These are phyloP conservation scores for Girardia tigrina DNA, from an alignment of 2,888 invertebrate species.

Conservation along the genomic window DNA sequence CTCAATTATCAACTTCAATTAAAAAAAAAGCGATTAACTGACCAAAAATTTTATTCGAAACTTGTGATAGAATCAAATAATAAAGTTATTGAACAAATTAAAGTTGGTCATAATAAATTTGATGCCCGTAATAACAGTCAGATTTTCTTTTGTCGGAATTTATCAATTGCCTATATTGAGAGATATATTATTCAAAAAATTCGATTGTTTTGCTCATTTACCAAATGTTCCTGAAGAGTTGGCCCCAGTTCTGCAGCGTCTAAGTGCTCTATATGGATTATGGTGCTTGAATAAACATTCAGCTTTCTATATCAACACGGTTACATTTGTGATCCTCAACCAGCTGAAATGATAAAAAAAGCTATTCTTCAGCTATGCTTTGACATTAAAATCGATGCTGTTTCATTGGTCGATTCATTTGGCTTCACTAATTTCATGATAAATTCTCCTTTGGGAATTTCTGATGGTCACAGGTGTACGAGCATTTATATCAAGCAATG, in stretches of 20 bases:
- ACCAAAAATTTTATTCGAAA: no score
- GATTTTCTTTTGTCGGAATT: no score
- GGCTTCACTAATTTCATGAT: slow-evolving; percentile 77
- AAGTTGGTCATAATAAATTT: no score
- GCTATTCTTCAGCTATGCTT: slow-evolving; percentile 61
- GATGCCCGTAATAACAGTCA: no score
- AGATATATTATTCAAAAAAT: slow-evolving; percentile 12
- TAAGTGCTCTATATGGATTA: slow-evolving; percentile 6
- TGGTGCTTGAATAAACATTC: not conserved
- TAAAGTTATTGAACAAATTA: no score
- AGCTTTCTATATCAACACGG: slow-evolving; percentile 38
- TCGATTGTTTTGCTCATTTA: not conserved
- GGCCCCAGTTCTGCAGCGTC: not conserved
- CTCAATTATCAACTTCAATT: no score
- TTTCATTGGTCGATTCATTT: slow-evolving; percentile 67
- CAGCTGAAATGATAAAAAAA: slow-evolving; percentile 55
- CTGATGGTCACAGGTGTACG: slow-evolving; percentile 60
- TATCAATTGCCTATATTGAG: no score
- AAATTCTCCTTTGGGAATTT: slow-evolving; percentile 68
- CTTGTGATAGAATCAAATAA: no score
- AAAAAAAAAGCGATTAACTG: no score
- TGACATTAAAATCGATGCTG: slow-evolving; percentile 62
- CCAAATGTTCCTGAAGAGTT: not conserved
- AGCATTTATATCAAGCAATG: slow-evolving; percentile 18
- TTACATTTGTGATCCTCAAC: slow-evolving; percentile 45